phyloP scores from a whole-genome alignment of 2,113 vertebrate genomes.

The Nesogale talazaci region DNA sequence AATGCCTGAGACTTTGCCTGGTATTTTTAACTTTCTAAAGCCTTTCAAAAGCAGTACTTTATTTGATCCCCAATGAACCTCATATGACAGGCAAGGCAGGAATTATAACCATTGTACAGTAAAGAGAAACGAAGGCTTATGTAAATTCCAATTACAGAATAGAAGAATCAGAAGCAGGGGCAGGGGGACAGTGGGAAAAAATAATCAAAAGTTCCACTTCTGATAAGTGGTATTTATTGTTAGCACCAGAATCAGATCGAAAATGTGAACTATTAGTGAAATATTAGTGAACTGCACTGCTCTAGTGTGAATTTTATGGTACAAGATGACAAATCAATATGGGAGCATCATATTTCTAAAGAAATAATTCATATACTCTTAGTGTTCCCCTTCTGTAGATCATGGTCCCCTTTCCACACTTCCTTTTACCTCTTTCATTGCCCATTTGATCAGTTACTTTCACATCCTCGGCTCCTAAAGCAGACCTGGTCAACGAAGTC shows the following conservation, averaged over 20 bases:
- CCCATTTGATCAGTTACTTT: neutral
- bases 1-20: slow-evolving; percentile 22
- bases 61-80: slow-evolving; percentile 11
- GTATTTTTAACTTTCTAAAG: slow-evolving; percentile 44
- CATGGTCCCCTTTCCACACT: neutral
- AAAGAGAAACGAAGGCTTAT: slow-evolving; percentile 30
- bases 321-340: neutral
- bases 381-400: neutral
- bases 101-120: slow-evolving; percentile 36
- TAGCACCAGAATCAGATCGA: neutral
- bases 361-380: neutral
- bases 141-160: slow-evolving; percentile 34
- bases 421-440: neutral
- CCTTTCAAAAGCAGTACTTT: neutral
- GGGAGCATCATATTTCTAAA: neutral
- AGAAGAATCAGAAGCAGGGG: neutral
- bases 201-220: no score
- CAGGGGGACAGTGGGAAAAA: no score
- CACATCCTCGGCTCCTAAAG: slow-evolving; percentile 1
- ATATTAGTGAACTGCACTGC: slow-evolving; percentile 34
- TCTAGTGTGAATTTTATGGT: neutral
- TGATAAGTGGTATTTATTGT: neutral
- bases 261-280: slow-evolving; percentile 47
- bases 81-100: neutral
- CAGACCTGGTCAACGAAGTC: neutral